Evolutionary conservation across 2,113 vertebrate genomes (phyloP).

Genomic region (Reinhardtius hippoglossoides): DNA sequence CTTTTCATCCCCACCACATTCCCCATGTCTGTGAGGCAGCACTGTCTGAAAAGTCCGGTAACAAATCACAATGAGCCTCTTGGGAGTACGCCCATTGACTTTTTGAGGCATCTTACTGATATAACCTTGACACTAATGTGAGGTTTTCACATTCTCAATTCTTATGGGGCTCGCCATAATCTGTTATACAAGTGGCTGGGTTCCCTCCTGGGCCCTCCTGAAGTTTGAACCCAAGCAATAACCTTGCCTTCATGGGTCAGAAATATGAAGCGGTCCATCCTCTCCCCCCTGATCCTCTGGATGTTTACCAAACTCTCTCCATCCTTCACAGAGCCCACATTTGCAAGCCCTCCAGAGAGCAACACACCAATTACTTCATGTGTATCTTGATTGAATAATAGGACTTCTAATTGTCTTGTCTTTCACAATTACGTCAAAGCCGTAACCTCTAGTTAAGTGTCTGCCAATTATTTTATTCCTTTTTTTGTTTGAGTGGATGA

Average conservation of each 20-base stretch:
- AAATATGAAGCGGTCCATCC: constrained; percentile 39
- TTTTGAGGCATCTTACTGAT: constrained; percentile 63
- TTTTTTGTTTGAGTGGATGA: constrained; percentile 74
- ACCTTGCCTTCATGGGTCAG: constrained; percentile 67
- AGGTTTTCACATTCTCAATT: constrained; percentile 66
- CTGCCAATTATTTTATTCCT: constrained; percentile 73
- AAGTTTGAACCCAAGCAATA: constrained; percentile 64
- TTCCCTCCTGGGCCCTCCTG: constrained; percentile 54
- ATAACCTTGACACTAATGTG: constrained; percentile 76
- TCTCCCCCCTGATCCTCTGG: constrained; percentile 6
- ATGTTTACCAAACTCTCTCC: constrained; percentile 68
- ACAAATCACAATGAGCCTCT: constrained; percentile 67
- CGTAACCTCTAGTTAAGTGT: constrained; percentile 82
- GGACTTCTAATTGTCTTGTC: constrained; percentile 83
- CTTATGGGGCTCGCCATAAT: constrained; percentile 66
- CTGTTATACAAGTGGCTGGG: constrained; percentile 66
- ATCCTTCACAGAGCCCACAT: constrained; percentile 55
- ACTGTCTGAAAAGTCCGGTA: constrained; percentile 45
- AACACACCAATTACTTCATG: constrained; percentile 67
- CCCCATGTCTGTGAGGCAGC: constrained; percentile 17
- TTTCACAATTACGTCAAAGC: constrained; percentile 80
- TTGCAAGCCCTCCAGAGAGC: constrained; percentile 62
- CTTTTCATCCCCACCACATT: constrained; percentile 18
- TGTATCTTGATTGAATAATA: constrained; percentile 80
- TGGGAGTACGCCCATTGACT: constrained; percentile 62